A percentile compares a stretch with the other conserved stretches of the same genome.
phyloP scores from a whole-genome alignment of 2,888 invertebrate species.

The Drosophila setosimentum region DNA sequence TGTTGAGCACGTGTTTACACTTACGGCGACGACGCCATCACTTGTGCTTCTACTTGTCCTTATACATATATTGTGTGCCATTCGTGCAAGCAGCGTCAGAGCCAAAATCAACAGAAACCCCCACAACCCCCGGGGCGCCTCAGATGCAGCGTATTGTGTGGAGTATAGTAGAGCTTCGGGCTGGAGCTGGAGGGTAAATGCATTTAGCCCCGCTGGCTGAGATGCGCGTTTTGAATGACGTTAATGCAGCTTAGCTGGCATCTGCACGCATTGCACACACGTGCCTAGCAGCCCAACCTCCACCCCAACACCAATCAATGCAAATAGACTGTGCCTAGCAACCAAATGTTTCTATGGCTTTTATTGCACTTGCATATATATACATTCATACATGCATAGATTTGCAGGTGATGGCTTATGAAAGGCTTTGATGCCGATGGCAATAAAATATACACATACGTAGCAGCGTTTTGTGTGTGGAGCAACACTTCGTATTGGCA shows the following conservation, averaged over 20 bases:
- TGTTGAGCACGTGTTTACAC: constrained; percentile 80
- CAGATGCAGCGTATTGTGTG: constrained; percentile 54
- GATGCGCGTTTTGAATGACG: constrained; percentile 70
- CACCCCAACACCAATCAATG: constrained; percentile 25
- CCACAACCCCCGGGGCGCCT: constrained; percentile 8
- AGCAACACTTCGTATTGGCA: constrained; percentile 59
- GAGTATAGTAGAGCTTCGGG: constrained; percentile 42
- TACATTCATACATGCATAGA: constrained; percentile 4
- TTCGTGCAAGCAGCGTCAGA: constrained; percentile 54
- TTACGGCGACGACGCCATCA: constrained; percentile 51
- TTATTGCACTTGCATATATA: constrained; percentile 23
- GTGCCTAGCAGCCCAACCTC: background rate
- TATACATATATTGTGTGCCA: constrained; percentile 51
- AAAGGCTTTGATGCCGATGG: constrained; percentile 37
- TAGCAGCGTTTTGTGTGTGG: constrained; percentile 12
- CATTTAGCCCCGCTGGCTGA: constrained; percentile 43
- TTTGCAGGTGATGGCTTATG: constrained; percentile 20
- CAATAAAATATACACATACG: constrained; percentile 36
- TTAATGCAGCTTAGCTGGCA: constrained; percentile 70
- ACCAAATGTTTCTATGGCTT: constrained; percentile 18
- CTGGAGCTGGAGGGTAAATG: background rate
- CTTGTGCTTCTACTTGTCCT: constrained; percentile 22
- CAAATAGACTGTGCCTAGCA: constrained; percentile 38
- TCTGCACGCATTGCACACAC: constrained; percentile 45
- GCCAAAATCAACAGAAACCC: constrained; percentile 60